These are phyloP conservation scores for Coranthus polyacanthus DNA, from an alignment of 2,797 vertebrate genomes.

Conservation along the genomic window DNA sequence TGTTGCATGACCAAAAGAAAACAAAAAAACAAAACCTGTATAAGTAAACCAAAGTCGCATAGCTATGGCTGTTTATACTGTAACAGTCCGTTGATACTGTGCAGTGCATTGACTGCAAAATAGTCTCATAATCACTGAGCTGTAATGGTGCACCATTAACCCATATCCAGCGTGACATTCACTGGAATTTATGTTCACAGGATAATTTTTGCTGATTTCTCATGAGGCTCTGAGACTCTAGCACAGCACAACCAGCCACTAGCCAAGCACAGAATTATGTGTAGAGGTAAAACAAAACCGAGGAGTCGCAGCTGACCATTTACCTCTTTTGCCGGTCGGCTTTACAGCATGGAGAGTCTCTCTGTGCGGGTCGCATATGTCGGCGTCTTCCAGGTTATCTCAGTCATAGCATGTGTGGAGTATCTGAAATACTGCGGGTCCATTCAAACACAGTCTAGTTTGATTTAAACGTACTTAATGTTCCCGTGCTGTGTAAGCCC, in stretches of 20 bases:
- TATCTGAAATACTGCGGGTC: slow-evolving; percentile 9
- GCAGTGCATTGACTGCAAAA: slow-evolving; percentile 27
- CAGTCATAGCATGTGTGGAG: slow-evolving; percentile 11
- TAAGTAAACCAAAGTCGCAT: slow-evolving; percentile 32
- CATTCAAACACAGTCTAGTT: slow-evolving; percentile 10
- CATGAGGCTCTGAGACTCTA: slow-evolving; percentile 21
- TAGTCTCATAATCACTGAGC: slow-evolving; percentile 28
- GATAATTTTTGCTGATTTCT: slow-evolving; percentile 5
- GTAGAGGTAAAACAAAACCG: too few species aligned
- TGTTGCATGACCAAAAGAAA: slow-evolving; percentile 36
- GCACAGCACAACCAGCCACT: too few species aligned
- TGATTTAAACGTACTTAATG: slow-evolving; percentile 9
- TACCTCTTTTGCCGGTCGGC: too few species aligned
- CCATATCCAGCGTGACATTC: slow-evolving; percentile 16
- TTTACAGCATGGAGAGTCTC: slow-evolving; percentile 3
- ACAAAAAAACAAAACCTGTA: too few species aligned
- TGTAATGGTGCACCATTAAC: slow-evolving; percentile 1
- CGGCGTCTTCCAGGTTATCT: slow-evolving; percentile 19
- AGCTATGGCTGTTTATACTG: slow-evolving; percentile 39
- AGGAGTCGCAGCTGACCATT: not conserved
- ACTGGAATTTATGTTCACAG: slow-evolving; percentile 46
- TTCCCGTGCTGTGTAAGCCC: slow-evolving; percentile 3
- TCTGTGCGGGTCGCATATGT: not conserved
- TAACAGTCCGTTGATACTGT: slow-evolving; percentile 53
- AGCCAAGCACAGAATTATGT: too few species aligned